These are phyloP conservation scores for Holocentrus rufus DNA, from an alignment of 2,797 vertebrate genomes.

Conservation along the genomic window DNA sequence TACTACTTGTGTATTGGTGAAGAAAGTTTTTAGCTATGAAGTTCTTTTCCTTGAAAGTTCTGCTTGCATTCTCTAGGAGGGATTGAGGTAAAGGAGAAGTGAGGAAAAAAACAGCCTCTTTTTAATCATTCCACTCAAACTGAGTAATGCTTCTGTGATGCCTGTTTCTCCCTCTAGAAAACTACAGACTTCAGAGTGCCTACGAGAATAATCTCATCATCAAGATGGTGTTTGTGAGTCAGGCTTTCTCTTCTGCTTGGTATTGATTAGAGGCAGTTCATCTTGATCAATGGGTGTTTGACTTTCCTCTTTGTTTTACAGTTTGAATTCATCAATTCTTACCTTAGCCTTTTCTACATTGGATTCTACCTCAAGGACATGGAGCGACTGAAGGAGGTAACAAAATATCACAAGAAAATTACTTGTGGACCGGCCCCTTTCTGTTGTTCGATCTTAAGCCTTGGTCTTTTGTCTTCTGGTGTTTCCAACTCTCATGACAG, in stretches of 20 bases:
- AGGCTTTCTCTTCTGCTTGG: slow-evolving; percentile 18
- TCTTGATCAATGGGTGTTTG: background rate
- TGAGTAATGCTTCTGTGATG: slow-evolving; percentile 15
- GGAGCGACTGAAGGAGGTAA: slow-evolving; percentile 94
- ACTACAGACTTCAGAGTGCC: slow-evolving; percentile 94
- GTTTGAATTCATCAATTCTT: slow-evolving; percentile 96
- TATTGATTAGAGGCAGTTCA: background rate
- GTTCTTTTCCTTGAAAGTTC: background rate
- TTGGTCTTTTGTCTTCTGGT: too few relatives aligned
- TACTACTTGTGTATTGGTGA: background rate
- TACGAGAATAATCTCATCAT: slow-evolving; percentile 96
- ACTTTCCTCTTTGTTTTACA: slow-evolving; percentile 64
- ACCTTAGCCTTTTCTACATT: slow-evolving; percentile 96
- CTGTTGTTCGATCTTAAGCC: background rate
- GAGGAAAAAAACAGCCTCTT: background rate
- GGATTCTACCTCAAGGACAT: slow-evolving; percentile 99
- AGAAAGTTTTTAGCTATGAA: background rate
- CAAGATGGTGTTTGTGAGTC: slow-evolving; percentile 92
- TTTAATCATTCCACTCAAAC: background rate
- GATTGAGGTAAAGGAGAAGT: background rate
- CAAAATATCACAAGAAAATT: background rate
- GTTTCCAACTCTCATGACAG: too few relatives aligned
- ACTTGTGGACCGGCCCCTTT: background rate
- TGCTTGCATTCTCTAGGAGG: background rate
- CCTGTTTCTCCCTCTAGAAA: slow-evolving; percentile 80